Base-by-base conservation (phyloP, 2,888 invertebrate genomes). In the Diogma glabrata region DNA sequence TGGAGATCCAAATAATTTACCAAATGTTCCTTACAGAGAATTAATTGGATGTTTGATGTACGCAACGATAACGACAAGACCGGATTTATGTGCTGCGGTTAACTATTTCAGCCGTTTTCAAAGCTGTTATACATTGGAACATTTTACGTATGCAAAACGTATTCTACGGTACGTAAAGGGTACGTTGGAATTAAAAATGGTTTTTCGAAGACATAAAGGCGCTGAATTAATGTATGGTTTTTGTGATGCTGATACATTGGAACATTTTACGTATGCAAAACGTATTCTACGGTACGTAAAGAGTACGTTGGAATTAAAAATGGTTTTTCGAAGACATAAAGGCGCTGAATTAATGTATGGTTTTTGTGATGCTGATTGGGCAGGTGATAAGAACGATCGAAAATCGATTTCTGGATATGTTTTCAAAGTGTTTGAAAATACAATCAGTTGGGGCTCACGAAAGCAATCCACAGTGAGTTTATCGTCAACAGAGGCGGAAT, bases 401-500 rank as follows among this genome's bases (percentile, higher is more conserved):
- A 57, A 51, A 45, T 56, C 54, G 16, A 19, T 52, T 23, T 53
- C 55, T 17, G 54, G 53, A 7, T 55, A 49, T 40, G 26, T 55
- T 26, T 55, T 52, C 40, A 52, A 54, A 46, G 52, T 54, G 16
- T 55, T 54, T 46, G 54, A 51, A 20, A 47, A 47, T 36, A 40
- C 49, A 17, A 51, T 54, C 9, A 48, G 47, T n/a, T 55, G 52
- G 54, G 10, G 19, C 14, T 51, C 51, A 9, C 43, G 51, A 45
- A 56, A 55, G 40, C 53, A 56, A 50, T 22, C 51, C 4, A 47
- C 50, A n/a, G 53, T 54, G 12, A n/a, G n/a, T n/a, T n/a, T n/a
- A n/a, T n/a, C n/a, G n/a, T n/a, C n/a, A n/a, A n/a, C n/a, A 50
- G 56, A 56, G 38, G 56, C 54, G 4, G 52, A 55, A 49, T 53